Base-by-base conservation (phyloP, 2,888 invertebrate species). In the Agriopis marginaria region DNA sequence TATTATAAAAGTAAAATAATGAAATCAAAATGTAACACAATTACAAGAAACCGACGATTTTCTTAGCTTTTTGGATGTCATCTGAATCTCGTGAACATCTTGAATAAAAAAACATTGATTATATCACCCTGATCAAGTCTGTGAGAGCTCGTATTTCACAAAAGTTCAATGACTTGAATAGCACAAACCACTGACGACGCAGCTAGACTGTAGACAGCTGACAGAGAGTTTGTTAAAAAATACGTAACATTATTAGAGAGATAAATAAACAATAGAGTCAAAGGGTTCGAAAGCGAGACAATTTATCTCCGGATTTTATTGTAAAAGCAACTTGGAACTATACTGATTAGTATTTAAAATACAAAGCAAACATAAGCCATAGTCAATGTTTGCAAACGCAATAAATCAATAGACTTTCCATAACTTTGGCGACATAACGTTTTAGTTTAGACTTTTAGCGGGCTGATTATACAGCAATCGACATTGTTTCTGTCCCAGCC, bases 91-190 rank as follows among this genome's bases (percentile, higher is more conserved):
- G 9, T 9, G 6, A 9, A 47, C 9, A 47, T n/a, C 0, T 47
- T n/a, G 12, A 10, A 45, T 45, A 12, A 45, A 47, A 47, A 7
- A 47, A 11, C 2, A 32, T 32, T 32, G 32, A 32, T 32, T 5
- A 32, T 32, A 5, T 32, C 32, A 32, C 3, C 8, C 42, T 7
- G 9, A 0, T 7, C 44, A 23, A 45, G 58, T 62, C 42, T 51
- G 45, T 44, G 58, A 54, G 47, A 45, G 8, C 55, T 55, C 60
- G 14, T 63, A 60, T 49, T 23, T 47, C 42, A 23, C 42, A 50
- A 17, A 61, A 65, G 69, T 56, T 65, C 61, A 69, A 51, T 11
- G 69, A 62, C 69, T 62, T 63, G 47, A 39, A 11, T 23, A 51
- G 14, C 58, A n/a, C 23, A 23, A 7, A 50, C 44, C 39, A 67